Evolutionary conservation across 2,113 vertebrate genomes (phyloP).

Genomic region (Pangasianodon hypophthalmus): DNA sequence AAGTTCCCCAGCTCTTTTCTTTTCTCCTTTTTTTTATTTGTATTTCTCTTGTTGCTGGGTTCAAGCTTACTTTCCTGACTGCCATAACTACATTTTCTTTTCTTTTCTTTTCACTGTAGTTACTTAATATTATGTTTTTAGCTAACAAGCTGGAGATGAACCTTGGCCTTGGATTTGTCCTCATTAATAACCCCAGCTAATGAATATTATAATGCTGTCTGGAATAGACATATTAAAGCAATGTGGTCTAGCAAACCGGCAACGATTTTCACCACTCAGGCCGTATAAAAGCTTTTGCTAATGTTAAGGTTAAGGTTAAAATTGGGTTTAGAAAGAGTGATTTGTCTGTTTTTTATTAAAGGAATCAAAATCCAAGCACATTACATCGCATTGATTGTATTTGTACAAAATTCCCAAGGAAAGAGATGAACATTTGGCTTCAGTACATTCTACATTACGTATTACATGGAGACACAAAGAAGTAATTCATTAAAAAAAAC

Average conservation of each 20-base stretch:
- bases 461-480: background rate
- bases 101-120: background rate
- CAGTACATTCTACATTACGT: background rate
- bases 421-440: background rate
- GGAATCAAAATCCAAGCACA: background rate
- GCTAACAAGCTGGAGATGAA: background rate
- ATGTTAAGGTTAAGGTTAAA: background rate
- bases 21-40: background rate
- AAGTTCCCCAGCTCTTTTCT: background rate
- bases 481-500: no score
- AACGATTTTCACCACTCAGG: background rate
- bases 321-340: background rate
- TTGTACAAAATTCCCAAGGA: background rate
- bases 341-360: background rate
- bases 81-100: background rate
- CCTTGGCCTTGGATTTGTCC: background rate
- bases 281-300: background rate
- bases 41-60: background rate
- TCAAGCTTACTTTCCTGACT: background rate
- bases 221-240: background rate
- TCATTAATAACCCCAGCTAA: slow-evolving; percentile 1
- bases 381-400: background rate
- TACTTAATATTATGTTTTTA: background rate
- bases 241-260: background rate
- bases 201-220: background rate